Percentiles rank a stretch among this genome's conserved stretches.
Conservation (phyloP, 2,888 invertebrate genomes). For the Drosophila greeni region DNA sequence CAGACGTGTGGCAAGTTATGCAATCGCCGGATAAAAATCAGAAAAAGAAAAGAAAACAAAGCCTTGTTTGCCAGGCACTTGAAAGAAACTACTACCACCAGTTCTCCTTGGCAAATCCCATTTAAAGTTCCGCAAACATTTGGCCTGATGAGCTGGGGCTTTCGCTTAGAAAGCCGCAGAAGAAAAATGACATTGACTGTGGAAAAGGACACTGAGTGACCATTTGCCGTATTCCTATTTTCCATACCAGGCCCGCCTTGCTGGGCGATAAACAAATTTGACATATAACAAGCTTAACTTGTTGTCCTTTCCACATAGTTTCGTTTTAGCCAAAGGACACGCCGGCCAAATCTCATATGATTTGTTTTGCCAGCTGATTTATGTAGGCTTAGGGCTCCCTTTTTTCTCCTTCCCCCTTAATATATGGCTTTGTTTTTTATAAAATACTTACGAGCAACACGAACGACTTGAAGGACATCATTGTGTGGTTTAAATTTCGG, state of each 20-base stretch:
- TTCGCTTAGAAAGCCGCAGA: conserved; percentile 18
- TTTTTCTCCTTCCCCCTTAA: neutral
- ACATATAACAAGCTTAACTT: conserved; percentile 71
- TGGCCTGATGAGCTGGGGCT: conserved; percentile 17
- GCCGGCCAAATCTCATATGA: conserved; percentile 52
- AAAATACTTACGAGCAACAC: conserved; percentile 64
- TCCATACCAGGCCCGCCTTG: neutral
- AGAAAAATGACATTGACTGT: conserved; percentile 39
- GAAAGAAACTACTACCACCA: conserved; percentile 47
- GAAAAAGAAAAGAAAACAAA: conserved; percentile 2
- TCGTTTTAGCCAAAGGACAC: conserved; percentile 24
- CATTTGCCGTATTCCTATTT: conserved; percentile 20
- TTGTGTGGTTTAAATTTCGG: conserved; percentile 43
- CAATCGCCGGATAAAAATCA: conserved; percentile 46
- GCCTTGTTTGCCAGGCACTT: conserved; percentile 53
- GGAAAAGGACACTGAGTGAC: conserved; percentile 32
- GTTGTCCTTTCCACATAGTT: conserved; percentile 52
- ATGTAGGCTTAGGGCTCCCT: conserved; percentile 44
- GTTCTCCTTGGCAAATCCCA: conserved; percentile 24
- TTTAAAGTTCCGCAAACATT: conserved; percentile 35
- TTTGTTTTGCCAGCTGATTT: conserved; percentile 63
- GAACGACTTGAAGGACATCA: conserved; percentile 67
- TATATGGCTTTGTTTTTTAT: conserved; percentile 10
- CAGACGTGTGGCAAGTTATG: conserved; percentile 51
- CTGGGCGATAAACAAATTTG: conserved; percentile 65